Conservation (phyloP, 2,797 vertebrate genomes). For the Gastrophryne carolinensis region DNA sequence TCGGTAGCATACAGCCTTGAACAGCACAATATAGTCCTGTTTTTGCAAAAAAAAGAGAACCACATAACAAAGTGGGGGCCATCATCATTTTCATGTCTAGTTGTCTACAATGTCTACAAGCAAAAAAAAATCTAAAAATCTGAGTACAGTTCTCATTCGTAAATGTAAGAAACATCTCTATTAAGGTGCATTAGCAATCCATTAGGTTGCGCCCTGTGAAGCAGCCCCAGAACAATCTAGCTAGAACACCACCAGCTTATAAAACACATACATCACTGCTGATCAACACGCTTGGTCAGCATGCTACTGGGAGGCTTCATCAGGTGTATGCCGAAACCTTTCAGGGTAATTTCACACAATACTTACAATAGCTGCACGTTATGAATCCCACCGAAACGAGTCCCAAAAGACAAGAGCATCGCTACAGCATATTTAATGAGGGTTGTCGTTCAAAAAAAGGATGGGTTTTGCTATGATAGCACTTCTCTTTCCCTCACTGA, state of each 20-base stretch:
- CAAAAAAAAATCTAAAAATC: no score
- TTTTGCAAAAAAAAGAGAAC: no score
- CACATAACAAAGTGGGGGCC: no score
- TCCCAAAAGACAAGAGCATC: not conserved
- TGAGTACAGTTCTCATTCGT: no score
- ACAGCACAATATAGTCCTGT: no score
- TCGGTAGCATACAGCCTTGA: no score
- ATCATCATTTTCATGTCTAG: no score
- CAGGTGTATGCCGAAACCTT: not conserved
- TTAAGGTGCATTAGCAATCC: not conserved
- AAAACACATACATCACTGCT: conserved; percentile 4
- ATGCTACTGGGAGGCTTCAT: not conserved
- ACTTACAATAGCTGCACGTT: not conserved
- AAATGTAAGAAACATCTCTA: no score
- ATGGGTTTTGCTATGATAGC: not conserved
- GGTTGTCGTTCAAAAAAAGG: not conserved
- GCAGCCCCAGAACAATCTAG: not conserved
- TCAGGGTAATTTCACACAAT: not conserved
- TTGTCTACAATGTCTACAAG: no score
- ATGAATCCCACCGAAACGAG: not conserved
- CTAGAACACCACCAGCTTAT: not conserved
- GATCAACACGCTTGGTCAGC: conserved; percentile 2
- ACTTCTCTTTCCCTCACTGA: not conserved
- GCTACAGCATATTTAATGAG: conserved; percentile 11
- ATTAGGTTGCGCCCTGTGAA: not conserved